phyloP scores from a whole-genome alignment of 2,113 vertebrate species.

The Psittacula cyanocephala region DNA sequence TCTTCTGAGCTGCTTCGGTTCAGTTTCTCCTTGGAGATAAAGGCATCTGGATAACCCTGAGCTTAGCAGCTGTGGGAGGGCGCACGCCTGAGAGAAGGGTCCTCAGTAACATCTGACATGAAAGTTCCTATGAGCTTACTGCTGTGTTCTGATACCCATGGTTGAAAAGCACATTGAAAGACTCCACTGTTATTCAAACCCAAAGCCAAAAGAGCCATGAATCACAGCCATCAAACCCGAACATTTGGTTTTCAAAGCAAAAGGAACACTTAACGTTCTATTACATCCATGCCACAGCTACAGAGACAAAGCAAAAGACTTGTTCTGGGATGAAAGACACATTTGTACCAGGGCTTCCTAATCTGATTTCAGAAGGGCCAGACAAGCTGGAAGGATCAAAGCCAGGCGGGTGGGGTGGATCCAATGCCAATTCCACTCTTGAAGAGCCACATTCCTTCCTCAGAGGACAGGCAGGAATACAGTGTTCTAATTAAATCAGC shows the following conservation, averaged over 20 bases:
- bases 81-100: not conserved
- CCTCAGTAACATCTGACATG: not conserved
- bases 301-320: not conserved
- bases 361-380: conserved; percentile 24
- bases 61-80: not conserved
- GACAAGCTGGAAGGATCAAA: conserved; percentile 32
- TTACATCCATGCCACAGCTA: not conserved
- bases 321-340: conserved; percentile 6
- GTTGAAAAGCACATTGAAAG: not conserved
- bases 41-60: not conserved
- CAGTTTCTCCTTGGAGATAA: not conserved
- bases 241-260: not conserved
- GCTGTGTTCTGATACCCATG: not conserved
- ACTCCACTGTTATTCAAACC: not conserved
- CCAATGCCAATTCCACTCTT: not conserved
- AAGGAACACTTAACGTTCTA: not conserved
- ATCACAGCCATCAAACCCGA: not conserved
- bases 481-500: not conserved
- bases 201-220: not conserved
- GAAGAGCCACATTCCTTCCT: conserved; percentile 42
- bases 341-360: not conserved
- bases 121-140: not conserved
- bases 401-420: not conserved
- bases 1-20: not conserved
- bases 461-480: not conserved